Base-by-base conservation (phyloP, 1,140 invertebrate genomes). In the Heliconius nattereri region DNA sequence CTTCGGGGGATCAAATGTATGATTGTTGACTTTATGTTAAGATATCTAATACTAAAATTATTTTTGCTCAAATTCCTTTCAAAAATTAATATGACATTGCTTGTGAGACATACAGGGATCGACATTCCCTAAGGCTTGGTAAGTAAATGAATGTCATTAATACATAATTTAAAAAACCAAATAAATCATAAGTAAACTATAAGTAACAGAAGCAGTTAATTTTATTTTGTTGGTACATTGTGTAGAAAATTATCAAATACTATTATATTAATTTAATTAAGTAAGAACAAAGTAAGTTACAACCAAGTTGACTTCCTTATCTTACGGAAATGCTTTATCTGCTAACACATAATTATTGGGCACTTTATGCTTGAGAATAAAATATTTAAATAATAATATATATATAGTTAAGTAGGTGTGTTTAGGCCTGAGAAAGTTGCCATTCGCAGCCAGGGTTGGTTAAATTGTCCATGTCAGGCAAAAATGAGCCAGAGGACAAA, bases 401-500 rank as follows among this genome's bases (percentile, higher is more conserved):
- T 60, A 60, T 66, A 66, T 66, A 23, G 1, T 66, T 66, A 66
- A 66, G 26, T 66, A 66, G 9, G 8, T 23, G 3, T 5, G 29
- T 26, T 66, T 26, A 66, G 11, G 60, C 26, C 60, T n/a, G 60
- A 29, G 26, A 29, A 29, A 66, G 20, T 66, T 29, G 16, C 11
- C 60, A 66, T 6, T n/a, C 20, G 54, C 20, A 26, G 23, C 60
- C 54, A 29, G 2, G 60, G 3, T n/a, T 66, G 60, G 13, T 66
- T 26, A 11, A 26, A 26, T 45, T 77, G 71, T 71, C 78, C 71
- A 35, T 72, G 92, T 94, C 92, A 99, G 85, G 98, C 98, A 90
- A 99, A 96, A 49, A 99, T 94, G 75, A 99, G 95, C 98, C 98
- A 99, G 81, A 97, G 95, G 84, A 99, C 97, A 92, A 99, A 99